Evolutionary conservation across 2,113 vertebrate species (phyloP).

Genomic region (Puma concolor): DNA sequence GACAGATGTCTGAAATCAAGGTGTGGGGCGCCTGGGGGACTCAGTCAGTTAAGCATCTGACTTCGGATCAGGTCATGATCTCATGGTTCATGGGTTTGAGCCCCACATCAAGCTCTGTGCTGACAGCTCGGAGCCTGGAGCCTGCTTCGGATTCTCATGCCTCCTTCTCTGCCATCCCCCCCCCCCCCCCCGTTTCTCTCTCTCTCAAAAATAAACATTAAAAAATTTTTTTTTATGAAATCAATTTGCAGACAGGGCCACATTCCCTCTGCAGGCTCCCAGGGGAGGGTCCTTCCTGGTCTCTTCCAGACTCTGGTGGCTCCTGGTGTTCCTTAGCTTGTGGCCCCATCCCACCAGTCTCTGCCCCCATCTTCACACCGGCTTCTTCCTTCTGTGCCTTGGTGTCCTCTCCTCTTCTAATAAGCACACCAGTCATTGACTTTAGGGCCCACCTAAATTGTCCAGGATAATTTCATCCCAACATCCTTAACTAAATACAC

Average conservation of each 20-base stretch:
- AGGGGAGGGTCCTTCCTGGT: not conserved
- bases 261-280: fast-evolving
- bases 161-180: too few relatives aligned
- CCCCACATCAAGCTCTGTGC: too few relatives aligned
- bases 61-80: too few relatives aligned
- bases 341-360: fast-evolving
- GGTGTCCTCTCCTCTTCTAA: not conserved
- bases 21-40: too few relatives aligned
- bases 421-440: not conserved
- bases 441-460: not conserved
- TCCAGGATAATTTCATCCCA: not conserved
- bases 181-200: too few relatives aligned
- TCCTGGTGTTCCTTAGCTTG: not conserved
- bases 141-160: too few relatives aligned
- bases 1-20: not conserved
- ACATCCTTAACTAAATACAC: not conserved
- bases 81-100: too few relatives aligned
- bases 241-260: fast-evolving
- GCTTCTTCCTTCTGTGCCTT: not conserved
- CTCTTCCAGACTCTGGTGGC: not conserved
- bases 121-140: too few relatives aligned
- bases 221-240: too few relatives aligned
- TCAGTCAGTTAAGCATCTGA: too few relatives aligned
- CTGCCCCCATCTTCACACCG: not conserved
- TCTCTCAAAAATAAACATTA: too few relatives aligned